Percentiles rank a stretch among this genome's conserved stretches.
phyloP scores from a whole-genome alignment of 2,113 vertebrate species.

The Brevimyrus niger region DNA sequence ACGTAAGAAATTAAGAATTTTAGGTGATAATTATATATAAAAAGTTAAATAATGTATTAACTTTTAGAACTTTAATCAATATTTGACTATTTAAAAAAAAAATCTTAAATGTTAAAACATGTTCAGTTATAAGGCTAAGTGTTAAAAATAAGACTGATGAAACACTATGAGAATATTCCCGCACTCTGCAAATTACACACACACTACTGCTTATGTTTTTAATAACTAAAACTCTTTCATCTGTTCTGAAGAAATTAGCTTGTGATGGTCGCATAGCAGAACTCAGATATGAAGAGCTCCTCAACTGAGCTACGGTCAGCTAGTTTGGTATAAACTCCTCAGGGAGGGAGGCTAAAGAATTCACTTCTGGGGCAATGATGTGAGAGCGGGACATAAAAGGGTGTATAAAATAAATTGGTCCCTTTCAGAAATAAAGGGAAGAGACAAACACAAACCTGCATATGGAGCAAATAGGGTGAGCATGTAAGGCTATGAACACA shows the following conservation, averaged over 20 bases:
- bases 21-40: not conserved
- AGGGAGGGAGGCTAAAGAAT: not conserved
- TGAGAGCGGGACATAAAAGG: not conserved
- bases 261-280: not conserved
- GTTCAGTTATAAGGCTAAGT: not conserved
- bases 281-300: not conserved
- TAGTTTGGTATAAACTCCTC: not conserved
- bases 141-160: not conserved
- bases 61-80: not conserved
- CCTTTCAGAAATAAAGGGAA: not conserved
- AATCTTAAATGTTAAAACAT: not conserved
- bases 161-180: not conserved
- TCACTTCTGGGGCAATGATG: not conserved
- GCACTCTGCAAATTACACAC: not conserved
- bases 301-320: not conserved
- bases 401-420: not conserved
- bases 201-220: not conserved
- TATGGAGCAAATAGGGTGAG: not conserved
- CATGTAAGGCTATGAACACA: not conserved
- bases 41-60: not conserved
- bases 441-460: not conserved
- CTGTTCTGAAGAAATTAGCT: not conserved
- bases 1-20: not conserved
- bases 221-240: not conserved
- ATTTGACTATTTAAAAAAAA: not conserved